Base-by-base conservation (phyloP, 53 echinoderm and acorn worm genomes). In the Hippasteria phrygiana region DNA sequence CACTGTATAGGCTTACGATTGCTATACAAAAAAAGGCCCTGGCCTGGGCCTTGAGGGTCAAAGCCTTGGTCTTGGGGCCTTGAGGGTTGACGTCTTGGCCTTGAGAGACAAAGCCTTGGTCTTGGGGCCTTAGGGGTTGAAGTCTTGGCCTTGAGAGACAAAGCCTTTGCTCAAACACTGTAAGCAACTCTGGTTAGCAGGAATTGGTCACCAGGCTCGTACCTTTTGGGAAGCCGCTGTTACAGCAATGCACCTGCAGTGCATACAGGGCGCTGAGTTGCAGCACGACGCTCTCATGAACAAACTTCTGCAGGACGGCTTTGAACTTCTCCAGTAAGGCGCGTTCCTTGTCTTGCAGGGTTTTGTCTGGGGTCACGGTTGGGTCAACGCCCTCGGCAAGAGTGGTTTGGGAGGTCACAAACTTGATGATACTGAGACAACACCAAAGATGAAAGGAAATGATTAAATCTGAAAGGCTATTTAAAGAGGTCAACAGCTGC, bases 221-320 rank as follows among this genome's bases (percentile, higher is more conserved):
- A 97, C 97, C 97, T 89, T 97, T 97, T 0, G 97, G 97, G 77
- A 95, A 97, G 62, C 88, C 89, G 73, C 80, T 88, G 84, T 81
- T 88, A 80, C 87, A 89, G 93, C 95, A 95, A 73, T 94, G 97
- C 13, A 93, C 91, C 88, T 97, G 97, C 64, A 97, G 67, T 26
- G 97, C 95, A 62, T 97, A 97, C 55, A 97, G 94, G 43, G 95
- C 95, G 64, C 94, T 92, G 34, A 97, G 91, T 90, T 97, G 97
- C 5, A 94, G 76, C 31, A 87, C 89, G 3, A 90, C 87, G 43
- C 92, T 93, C 83, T 93, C 97, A 40, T 97, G 97, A 31, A 97
- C 87, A 82, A 95, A 97, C 92, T 92, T 93, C 83, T 94, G 88
- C 39, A 97, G 77, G 27, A 97, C 94, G 0, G 97, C 92, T 17